Base-by-base conservation (phyloP, 2,888 invertebrate species). In the Sinhomidia bicolor region DNA sequence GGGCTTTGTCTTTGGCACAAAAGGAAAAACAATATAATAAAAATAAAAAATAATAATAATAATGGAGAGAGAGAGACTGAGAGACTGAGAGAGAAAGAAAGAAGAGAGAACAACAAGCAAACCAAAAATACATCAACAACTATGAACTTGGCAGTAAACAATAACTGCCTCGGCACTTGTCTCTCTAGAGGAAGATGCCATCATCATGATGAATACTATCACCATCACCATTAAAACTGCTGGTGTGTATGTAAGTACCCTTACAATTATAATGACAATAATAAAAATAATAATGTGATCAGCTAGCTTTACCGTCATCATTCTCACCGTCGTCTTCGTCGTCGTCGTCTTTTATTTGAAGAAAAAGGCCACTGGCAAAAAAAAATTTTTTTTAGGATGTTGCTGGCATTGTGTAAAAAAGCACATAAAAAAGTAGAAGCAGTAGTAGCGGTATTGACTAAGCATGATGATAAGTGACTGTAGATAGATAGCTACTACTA, bases 1-100 rank as follows among this genome's bases (percentile, higher is more conserved):
- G 87, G 3, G 76, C 62, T 87, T 87, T 87, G 87, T 82, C 87
- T 87, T 82, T 57, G 26, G 23, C 47, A 81, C 76, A 87, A 86
- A 82, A 44, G 57, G 60, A 51, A 65, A 36, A 62, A 81, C 9
- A 62, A 65, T 14, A 26, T 26, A 74, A 74, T 47, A n/a, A n/a
- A n/a, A n/a, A n/a, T n/a, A n/a, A n/a, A n/a, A n/a, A n/a, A n/a
- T n/a, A 74, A 74, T 44, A 41, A 41, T 41, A 71, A 71, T 36
- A 74, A 74, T 20, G 47, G n/a, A n/a, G n/a, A n/a, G n/a, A n/a
- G n/a, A n/a, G n/a, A n/a, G n/a, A n/a, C n/a, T n/a, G n/a, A n/a
- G n/a, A n/a, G n/a, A n/a, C n/a, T n/a, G n/a, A n/a, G 20, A 78
- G 32, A 57, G 78, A 71, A 68, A 82, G 65, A 51, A 26, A n/a